Conservation (phyloP, 2,113 vertebrate species). For the Platysternon megacephalum region DNA sequence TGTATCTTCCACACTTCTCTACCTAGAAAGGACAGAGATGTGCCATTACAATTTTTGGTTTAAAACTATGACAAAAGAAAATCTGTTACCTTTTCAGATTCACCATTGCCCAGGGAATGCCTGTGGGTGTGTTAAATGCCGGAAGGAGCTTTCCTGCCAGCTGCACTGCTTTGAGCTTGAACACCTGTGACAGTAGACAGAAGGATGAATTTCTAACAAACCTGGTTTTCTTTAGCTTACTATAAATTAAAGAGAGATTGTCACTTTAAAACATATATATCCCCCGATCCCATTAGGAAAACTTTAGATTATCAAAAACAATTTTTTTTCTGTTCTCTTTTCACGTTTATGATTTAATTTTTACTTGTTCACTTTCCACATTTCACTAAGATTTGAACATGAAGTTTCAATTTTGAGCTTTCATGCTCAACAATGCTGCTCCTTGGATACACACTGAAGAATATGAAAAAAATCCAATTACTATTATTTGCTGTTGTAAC, state of each 20-base stretch:
- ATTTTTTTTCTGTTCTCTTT: background rate
- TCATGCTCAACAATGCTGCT: background rate
- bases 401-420: constrained; percentile 35
- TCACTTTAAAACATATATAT: background rate
- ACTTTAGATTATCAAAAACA: background rate
- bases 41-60: background rate
- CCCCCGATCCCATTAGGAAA: constrained; percentile 18
- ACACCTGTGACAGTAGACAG: constrained; percentile 82
- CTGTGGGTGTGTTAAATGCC: constrained; percentile 98
- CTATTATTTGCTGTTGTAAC: background rate
- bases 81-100: constrained; percentile 94
- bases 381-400: background rate
- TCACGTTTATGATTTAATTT: constrained; percentile 17
- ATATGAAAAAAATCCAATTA: background rate
- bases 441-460: background rate
- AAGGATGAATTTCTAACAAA: constrained; percentile 56
- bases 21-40: background rate
- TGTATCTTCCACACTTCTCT: background rate
- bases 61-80: constrained; percentile 4
- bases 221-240: constrained; percentile 3
- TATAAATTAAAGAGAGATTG: background rate
- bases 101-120: constrained; percentile 99
- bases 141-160: constrained; percentile 97
- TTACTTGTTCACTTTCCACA: constrained; percentile 27
- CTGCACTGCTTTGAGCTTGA: constrained; percentile 97